A percentile compares a stretch with the other conserved stretches of the same genome.
Conservation (phyloP, 1,140 invertebrate genomes). For the Eubasilissa regina region DNA sequence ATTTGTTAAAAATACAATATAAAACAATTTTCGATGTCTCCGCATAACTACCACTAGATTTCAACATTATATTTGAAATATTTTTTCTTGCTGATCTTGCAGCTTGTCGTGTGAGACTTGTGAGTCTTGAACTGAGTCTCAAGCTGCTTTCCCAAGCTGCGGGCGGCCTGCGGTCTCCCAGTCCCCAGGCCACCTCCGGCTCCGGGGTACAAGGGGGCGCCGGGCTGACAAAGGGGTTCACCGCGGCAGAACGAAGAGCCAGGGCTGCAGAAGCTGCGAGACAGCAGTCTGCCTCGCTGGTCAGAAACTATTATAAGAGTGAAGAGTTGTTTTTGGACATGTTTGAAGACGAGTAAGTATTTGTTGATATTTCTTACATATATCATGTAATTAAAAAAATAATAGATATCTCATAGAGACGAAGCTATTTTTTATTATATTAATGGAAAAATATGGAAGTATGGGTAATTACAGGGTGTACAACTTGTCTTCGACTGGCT, state of each 20-base stretch:
- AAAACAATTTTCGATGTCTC: too few species aligned
- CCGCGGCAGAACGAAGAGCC: constrained; percentile 67
- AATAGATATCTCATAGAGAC: too few species aligned
- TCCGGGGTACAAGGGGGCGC: constrained; percentile 68
- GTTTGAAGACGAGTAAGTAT: constrained; percentile 95
- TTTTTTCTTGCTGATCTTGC: constrained; percentile 8
- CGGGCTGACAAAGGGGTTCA: constrained; percentile 63
- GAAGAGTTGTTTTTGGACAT: constrained; percentile 99
- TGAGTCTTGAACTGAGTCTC: constrained; percentile 92
- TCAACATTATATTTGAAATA: too few species aligned
- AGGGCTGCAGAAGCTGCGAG: constrained; percentile 84
- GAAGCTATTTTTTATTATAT: too few species aligned
- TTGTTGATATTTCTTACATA: not conserved
- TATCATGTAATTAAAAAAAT: too few species aligned
- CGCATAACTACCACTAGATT: too few species aligned
- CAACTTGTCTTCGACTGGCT: too few species aligned
- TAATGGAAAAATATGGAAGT: too few species aligned
- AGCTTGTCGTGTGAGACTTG: constrained; percentile 88
- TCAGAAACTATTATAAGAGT: constrained; percentile 96
- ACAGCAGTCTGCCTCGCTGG: constrained; percentile 88
- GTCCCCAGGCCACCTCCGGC: constrained; percentile 60
- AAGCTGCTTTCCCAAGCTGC: constrained; percentile 81
- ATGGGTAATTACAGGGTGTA: too few species aligned
- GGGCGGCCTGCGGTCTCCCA: constrained; percentile 58
- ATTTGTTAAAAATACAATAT: too few species aligned